These are phyloP conservation scores for Streptopelia turtur DNA, from an alignment of 2,797 vertebrate genomes.

Conservation along the genomic window DNA sequence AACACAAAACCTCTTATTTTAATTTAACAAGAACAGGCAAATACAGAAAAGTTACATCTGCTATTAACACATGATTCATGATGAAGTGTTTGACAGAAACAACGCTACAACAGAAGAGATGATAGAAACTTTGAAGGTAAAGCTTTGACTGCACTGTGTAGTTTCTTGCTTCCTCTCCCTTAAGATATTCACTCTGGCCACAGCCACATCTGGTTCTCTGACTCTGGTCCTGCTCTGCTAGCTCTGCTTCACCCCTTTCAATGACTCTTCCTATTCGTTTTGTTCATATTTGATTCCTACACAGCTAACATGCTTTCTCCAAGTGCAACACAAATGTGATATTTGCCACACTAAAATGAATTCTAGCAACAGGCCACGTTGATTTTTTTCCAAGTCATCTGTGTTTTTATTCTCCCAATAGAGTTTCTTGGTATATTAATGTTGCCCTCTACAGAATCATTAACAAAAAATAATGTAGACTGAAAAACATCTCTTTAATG, in stretches of 20 bases:
- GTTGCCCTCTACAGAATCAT: conserved; percentile 19
- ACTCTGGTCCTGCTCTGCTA: not conserved
- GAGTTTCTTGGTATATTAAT: conserved; percentile 1
- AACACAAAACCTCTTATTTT: not conserved
- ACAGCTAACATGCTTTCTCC: not conserved
- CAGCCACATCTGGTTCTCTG: not conserved
- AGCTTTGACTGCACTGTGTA: not conserved
- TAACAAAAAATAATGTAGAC: not conserved
- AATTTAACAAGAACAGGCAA: not conserved
- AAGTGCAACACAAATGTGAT: not conserved
- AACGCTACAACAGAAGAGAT: not conserved
- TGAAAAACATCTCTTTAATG: not conserved
- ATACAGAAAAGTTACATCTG: not conserved
- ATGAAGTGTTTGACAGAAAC: not conserved
- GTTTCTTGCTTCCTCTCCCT: not conserved
- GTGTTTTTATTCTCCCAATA: not conserved
- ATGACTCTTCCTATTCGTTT: not conserved
- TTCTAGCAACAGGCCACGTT: not conserved
- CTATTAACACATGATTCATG: not conserved
- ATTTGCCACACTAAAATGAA: not conserved
- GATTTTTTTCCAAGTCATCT: not conserved
- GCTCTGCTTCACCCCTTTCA: not conserved
- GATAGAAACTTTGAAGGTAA: not conserved
- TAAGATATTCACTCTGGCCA: not conserved
- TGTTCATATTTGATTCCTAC: not conserved